Evolutionary conservation across 1,140 invertebrate species (phyloP), one percentile per base, ranked within the genome.

Genomic region (Lasioglossum baleicum): DNA sequence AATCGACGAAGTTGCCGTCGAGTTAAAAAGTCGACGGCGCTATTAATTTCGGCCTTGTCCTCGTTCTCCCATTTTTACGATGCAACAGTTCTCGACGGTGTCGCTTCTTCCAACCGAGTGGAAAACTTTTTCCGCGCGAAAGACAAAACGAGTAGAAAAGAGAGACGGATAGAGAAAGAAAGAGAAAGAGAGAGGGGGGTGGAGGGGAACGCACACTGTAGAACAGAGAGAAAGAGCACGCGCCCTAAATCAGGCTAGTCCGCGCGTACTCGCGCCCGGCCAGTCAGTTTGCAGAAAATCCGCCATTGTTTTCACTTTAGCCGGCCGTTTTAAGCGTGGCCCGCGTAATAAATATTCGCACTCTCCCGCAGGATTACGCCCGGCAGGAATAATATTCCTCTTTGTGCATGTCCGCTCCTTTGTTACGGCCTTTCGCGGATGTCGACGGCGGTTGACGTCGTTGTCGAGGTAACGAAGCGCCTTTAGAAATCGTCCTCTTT

Each of bases 371-470:
- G 87, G 89, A 90, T 88, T 88, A 88, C 86, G 85, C 83, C 87
- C 90, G 84, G 85, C 87, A 88, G 89, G 89, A 91, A 90, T 91
- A 91, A 90, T 91, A 90, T 90, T 86, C 87, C 90, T 89, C 89
- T 90, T 90, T 88, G 88, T 90, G 86, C 81, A 87, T 87, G 85
- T 85, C 83, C 83, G 84, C 82, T 88, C 85, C 81, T 90, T 90
- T 90, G 88, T 90, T 90, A 87, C 48, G 80, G 87, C 87, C 85
- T 85, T 87, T 83, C 88, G 84, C 87, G 80, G 75, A 90, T 82
- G 87, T 88, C 88, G 85, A 82, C 81, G 86, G 73, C 82, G 79
- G 83, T 82, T 86, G 88, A 85, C 81, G 81, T 86, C 83, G 81
- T 76, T 81, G 84, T 76, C 83, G 75, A 87, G 73, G 85, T 87